A percentile compares a stretch with the other conserved stretches of the same genome.
phyloP scores from a whole-genome alignment of 2,888 invertebrate species.

The Dasysyrphus tricinctus region DNA sequence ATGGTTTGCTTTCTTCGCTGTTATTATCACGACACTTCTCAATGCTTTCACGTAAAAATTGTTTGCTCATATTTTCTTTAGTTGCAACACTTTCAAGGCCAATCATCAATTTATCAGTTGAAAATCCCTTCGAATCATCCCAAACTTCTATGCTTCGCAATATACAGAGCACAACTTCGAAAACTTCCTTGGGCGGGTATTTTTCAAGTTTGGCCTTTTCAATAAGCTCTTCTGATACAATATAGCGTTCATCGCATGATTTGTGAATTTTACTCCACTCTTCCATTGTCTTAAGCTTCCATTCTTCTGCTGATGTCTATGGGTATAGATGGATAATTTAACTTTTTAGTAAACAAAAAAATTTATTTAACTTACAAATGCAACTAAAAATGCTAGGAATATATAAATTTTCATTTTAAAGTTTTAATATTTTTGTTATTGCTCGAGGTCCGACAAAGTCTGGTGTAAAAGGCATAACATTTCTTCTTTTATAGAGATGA shows the following conservation, averaged over 20 bases:
- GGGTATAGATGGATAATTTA: no score
- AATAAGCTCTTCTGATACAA: not conserved
- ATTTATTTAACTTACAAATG: not conserved
- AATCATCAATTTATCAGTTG: not conserved
- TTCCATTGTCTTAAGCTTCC: not conserved
- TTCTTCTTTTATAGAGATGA: not conserved
- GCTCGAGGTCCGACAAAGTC: not conserved
- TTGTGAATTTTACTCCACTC: not conserved
- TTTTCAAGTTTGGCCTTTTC: not conserved
- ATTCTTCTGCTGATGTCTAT: constrained; percentile 2
- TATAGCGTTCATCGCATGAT: not conserved
- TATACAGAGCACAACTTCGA: not conserved
- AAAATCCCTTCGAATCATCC: not conserved
- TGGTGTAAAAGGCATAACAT: not conserved
- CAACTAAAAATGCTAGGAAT: constrained; percentile 3
- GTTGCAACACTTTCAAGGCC: not conserved
- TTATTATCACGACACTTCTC: constrained; percentile 45
- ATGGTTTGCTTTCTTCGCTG: constrained; percentile 30
- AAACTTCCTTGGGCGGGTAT: not conserved
- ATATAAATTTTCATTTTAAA: not conserved
- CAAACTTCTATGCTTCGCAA: not conserved
- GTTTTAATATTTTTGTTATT: not conserved
- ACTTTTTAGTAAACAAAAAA: no score
- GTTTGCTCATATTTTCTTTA: not conserved
- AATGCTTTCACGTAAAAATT: constrained; percentile 10